Evolutionary conservation across 2,888 invertebrate genomes (phyloP), one percentile per base, ranked within the genome.

Genomic region (Trilocha varians): DNA sequence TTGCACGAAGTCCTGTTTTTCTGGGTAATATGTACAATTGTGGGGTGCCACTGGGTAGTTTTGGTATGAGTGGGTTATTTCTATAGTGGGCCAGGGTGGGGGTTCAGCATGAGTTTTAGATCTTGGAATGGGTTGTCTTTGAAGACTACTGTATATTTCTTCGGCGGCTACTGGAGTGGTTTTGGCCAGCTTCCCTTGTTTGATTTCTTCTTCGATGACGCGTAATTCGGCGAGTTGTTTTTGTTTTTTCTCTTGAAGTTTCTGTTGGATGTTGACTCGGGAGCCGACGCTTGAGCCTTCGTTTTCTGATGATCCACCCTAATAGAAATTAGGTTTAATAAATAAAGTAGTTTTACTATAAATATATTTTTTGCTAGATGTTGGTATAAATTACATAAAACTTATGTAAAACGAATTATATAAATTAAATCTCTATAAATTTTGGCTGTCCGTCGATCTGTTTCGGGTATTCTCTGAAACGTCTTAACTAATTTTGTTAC

Each of bases 201-300:
- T 93, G 41, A 95, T 95, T 71, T 95, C 95, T 62, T 95, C 95
- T 61, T 95, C 94, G 40, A 85, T 85, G 15, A 85, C 93, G 46
- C 93, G 87, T 25, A 95, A 72, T 65, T 95, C 95, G 0, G 94
- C 93, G 17, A 95, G 78, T 61, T 96, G 95, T 50, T 95, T 94
- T 59, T 94, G 93, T 59, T 95, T 95, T 66, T 96, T 95, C 66
- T 95, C 95, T 63, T 94, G 93, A 0, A 95, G 80, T 65, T 95
- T 95, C 57, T 94, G 94, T 48, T 94, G 93, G 47, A 95, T 95
- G 68, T 95, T 94, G 25, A 94, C 92, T 9, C 93, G 87, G 5
- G 93, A 92, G 1, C 90, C 89, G 0, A 91, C 90, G 57, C 91
- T 91, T 32, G 91, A 92, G 0, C 91, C 90, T 63, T 93, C 93